Evolutionary conservation across 2,888 invertebrate species (phyloP), one percentile per base, ranked within the genome.

Genomic region (Laspeyria flexula): DNA sequence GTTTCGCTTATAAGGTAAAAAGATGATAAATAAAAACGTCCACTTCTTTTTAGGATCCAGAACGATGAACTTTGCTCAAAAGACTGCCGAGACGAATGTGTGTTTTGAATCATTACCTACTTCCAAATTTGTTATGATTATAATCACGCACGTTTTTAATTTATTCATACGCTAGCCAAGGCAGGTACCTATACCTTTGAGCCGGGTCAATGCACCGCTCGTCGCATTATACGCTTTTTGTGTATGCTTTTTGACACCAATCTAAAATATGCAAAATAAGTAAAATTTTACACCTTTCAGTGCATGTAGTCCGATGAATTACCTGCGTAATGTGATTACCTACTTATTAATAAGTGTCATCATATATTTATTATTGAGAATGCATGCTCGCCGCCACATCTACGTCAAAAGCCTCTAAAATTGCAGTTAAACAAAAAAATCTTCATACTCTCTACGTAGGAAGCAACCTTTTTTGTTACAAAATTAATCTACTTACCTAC

Each of bases 121-220:
- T 63, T 64, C 50, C 55, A 71, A 65, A 62, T 63, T 53, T 73
- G 71, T 71, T 70, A 66, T 48, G 59, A 65, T 67, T 68, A 64
- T 52, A 66, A 71, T 65, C 67, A 71, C 65, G 67, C 45, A 23
- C 49, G 43, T 59, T 60, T 50, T 60, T 45, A 53, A 59, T 69
- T 57, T 49, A 60, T 62, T 61, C 53, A 55, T 60, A 68, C 48
- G 47, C 55, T 71, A 58, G 60, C 63, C 61, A 65, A 52, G 59
- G 46, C 61, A 59, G 55, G 49, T 57, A 70, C 52, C n/a, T n/a
- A n/a, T n/a, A 62, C 58, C 59, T 66, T 52, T 50, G 45, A 67
- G 48, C 30, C 34, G 50, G 79, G 78, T 79, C 80, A 81, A 54
- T 77, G 82, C 71, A 73, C 77, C 57, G 48, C 21, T 50, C 47